These are phyloP conservation scores for Lepus townsendii DNA, from an alignment of 2,797 vertebrate species.

Conservation along the genomic window DNA sequence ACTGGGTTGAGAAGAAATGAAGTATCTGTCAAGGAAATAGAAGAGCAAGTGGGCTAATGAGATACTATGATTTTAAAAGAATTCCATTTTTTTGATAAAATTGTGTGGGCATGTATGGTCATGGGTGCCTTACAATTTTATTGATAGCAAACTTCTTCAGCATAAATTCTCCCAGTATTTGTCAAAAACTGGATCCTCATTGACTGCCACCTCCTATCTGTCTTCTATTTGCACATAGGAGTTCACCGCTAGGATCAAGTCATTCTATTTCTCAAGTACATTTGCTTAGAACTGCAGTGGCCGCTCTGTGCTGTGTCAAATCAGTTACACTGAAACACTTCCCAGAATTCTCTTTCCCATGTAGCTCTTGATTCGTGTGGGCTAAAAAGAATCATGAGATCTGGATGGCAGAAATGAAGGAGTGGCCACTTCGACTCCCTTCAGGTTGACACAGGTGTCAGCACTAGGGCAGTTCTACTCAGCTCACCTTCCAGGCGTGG, in stretches of 20 bases:
- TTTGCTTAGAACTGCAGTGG: background rate
- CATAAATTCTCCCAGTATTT: background rate
- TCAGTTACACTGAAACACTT: background rate
- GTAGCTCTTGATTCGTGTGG: background rate
- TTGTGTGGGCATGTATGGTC: background rate
- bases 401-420: background rate
- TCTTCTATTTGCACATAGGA: background rate
- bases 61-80: background rate
- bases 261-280: background rate
- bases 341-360: background rate
- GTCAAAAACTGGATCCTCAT: background rate
- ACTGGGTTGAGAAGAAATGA: background rate
- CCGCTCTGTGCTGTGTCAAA: background rate
- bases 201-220: background rate
- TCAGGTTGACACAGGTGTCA: background rate
- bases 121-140: background rate
- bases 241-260: background rate
- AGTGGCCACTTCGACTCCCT: background rate
- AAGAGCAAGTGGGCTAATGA: background rate
- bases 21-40: background rate
- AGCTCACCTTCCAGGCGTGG: background rate
- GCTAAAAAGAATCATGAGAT: background rate
- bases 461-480: background rate
- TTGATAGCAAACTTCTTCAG: background rate
- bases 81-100: background rate